Conservation (phyloP, 2,888 invertebrate species). For the Aspidiotus rigidus region DNA sequence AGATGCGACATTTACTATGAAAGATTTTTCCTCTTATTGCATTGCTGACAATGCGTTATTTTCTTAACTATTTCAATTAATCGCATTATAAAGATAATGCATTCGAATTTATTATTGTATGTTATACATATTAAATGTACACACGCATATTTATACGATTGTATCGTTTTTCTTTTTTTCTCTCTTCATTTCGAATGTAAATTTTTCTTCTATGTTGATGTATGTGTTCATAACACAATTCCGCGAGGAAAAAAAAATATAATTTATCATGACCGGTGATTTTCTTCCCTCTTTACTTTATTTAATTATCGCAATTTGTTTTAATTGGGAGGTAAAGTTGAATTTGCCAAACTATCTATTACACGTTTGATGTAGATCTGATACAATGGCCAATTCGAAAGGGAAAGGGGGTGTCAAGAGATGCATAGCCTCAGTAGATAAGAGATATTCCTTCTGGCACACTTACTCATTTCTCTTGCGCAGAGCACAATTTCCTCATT, state of each 20-base stretch:
- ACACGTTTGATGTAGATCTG: no score
- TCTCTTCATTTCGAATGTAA: constrained; percentile 7
- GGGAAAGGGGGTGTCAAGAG: no score
- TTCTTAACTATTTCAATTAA: not conserved
- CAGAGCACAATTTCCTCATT: no score
- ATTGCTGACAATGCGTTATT: constrained; percentile 1
- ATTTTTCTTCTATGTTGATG: constrained; percentile 23
- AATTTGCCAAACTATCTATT: no score
- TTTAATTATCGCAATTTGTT: no score
- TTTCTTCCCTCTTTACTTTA: not conserved
- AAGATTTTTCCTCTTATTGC: not conserved
- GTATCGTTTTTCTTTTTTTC: constrained; percentile 11
- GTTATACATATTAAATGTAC: constrained; percentile 34
- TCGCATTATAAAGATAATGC: constrained; percentile 32
- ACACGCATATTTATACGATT: constrained; percentile 30
- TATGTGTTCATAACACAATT: constrained; percentile 33
- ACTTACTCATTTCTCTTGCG: no score
- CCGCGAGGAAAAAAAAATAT: constrained; percentile 1
- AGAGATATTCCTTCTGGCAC: no score
- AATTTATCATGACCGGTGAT: not conserved
- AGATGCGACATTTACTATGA: no score
- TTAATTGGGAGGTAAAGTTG: no score
- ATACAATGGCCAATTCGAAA: no score
- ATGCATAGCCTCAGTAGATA: no score
- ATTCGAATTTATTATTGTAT: constrained; percentile 31